Conservation (phyloP, 64 coral and sea anemone genomes). For the Dendrophyllia cribrosa region DNA sequence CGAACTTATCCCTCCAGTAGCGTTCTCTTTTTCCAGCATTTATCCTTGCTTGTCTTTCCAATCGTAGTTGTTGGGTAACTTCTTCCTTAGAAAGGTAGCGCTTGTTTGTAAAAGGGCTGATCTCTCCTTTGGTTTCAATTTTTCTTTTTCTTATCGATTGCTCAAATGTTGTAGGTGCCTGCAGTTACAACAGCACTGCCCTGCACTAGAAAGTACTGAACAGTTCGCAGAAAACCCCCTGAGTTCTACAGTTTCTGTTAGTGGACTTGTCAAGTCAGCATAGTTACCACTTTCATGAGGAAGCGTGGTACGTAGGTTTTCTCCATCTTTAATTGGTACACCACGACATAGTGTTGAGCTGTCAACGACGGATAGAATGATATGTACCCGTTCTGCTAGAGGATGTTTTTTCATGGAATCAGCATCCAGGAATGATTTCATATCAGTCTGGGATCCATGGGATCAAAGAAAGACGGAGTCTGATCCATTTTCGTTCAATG, state of each 20-base stretch:
- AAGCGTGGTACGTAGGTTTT: too few relatives aligned
- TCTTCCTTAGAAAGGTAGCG: conserved; percentile 27
- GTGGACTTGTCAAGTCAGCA: too few relatives aligned
- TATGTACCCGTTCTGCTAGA: not conserved
- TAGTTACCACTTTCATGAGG: too few relatives aligned
- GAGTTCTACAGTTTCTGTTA: too few relatives aligned
- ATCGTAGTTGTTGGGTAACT: not conserved
- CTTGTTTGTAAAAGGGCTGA: conserved; percentile 8
- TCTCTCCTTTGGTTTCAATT: not conserved
- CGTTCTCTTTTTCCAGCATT: conserved; percentile 27
- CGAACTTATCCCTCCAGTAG: conserved; percentile 54
- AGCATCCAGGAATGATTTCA: not conserved
- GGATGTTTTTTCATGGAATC: not conserved
- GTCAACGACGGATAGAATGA: too few relatives aligned
- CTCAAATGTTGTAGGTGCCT: too few relatives aligned
- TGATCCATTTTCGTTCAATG: too few relatives aligned
- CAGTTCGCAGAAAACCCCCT: too few relatives aligned
- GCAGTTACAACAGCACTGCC: too few relatives aligned
- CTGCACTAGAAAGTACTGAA: too few relatives aligned
- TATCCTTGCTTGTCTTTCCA: conserved; percentile 1
- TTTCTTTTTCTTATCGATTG: not conserved
- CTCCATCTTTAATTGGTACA: too few relatives aligned
- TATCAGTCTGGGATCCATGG: not conserved
- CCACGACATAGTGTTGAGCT: too few relatives aligned
- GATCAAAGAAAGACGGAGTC: not conserved